These are phyloP conservation scores for Helicorthomorpha holstii DNA, from an alignment of 1,140 invertebrate genomes.

Conservation along the genomic window DNA sequence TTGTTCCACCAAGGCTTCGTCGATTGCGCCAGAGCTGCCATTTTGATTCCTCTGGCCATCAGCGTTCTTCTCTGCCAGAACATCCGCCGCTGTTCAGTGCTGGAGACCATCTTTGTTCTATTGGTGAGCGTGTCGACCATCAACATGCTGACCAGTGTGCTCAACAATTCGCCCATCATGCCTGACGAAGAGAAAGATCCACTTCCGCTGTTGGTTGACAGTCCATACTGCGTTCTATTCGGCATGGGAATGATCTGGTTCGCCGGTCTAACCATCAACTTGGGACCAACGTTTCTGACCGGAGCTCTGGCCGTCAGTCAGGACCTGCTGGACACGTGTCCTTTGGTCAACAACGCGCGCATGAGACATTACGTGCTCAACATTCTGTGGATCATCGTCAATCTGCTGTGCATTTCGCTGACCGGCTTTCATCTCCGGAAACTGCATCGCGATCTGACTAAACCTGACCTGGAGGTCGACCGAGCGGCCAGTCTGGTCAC, in stretches of 20 bases:
- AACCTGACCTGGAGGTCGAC: conserved; percentile 48
- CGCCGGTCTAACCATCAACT: conserved; percentile 59
- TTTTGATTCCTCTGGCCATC: conserved; percentile 58
- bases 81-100: conserved; percentile 65
- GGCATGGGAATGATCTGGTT: conserved; percentile 89
- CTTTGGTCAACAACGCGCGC: conserved; percentile 52
- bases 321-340: too few species aligned
- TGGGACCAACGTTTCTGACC: conserved; percentile 73
- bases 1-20: conserved; percentile 71
- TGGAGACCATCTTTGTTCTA: conserved; percentile 77
- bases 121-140: conserved; percentile 78
- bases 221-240: conserved; percentile 72
- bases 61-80: conserved; percentile 66
- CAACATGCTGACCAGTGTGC: conserved; percentile 75
- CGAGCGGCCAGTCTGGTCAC: conserved; percentile 52
- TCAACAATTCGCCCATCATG: conserved; percentile 74
- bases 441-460: conserved; percentile 63
- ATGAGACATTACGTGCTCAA: conserved; percentile 75
- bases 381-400: conserved; percentile 72
- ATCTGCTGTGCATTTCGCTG: conserved; percentile 63
- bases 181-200: conserved; percentile 42
- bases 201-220: conserved; percentile 53
- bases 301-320: conserved; percentile 67
- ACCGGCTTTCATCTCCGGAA: conserved; percentile 67
- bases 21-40: conserved; percentile 60